phyloP scores from a whole-genome alignment of 1,140 invertebrate species.

The Drosophila parabipectinata region DNA sequence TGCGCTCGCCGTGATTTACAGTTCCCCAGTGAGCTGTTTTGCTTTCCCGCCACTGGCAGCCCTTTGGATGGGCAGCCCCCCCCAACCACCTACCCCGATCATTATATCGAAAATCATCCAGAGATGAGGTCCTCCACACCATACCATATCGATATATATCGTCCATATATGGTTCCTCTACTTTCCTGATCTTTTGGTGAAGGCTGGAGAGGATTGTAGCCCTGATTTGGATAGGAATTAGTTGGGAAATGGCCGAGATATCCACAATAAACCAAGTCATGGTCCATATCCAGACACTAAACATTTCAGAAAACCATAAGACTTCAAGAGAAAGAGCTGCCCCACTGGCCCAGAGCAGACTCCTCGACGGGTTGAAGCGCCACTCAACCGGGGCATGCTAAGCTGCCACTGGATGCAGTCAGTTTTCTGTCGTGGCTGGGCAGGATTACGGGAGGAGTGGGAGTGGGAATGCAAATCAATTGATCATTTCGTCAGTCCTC shows the following conservation, averaged over 20 bases:
- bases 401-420: constrained; percentile 1
- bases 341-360: not conserved
- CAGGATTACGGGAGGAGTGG: constrained; percentile 1
- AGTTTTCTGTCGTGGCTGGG: not conserved
- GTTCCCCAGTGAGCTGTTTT: constrained; percentile 73
- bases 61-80: no score
- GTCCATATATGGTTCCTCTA: no score
- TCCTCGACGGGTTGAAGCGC: not conserved
- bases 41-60: constrained; percentile 5
- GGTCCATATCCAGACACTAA: no score
- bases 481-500: constrained; percentile 59
- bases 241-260: no score
- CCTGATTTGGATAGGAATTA: no score
- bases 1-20: constrained; percentile 78
- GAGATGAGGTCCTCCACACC: not conserved
- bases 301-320: no score
- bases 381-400: not conserved
- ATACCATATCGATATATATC: no score
- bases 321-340: no score
- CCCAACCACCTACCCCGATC: not conserved
- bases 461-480: constrained; percentile 73
- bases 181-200: no score
- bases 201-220: no score
- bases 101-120: constrained; percentile 11
- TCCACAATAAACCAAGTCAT: no score